phyloP scores from a whole-genome alignment of 2,888 invertebrate genomes.

The Drosophila seclusa region DNA sequence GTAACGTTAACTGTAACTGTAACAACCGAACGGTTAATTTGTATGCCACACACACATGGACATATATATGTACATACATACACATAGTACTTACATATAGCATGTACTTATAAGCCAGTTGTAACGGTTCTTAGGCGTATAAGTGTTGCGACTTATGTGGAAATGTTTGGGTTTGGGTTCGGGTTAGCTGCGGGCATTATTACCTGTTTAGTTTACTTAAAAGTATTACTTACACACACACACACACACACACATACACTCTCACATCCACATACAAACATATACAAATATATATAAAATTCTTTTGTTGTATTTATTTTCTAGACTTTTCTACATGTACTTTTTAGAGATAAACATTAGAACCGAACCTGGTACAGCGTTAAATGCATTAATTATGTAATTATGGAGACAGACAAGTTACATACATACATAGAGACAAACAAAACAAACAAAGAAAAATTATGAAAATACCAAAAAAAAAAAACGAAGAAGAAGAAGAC shows the following conservation, averaged over 20 bases:
- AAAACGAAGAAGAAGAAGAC: constrained; percentile 13
- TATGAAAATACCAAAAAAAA: constrained; percentile 13
- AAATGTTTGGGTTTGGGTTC: constrained; percentile 30
- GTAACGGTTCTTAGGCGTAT: constrained; percentile 71
- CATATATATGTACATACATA: constrained; percentile 36
- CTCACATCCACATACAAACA: constrained; percentile 8
- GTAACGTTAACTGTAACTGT: constrained; percentile 43
- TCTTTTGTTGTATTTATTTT: constrained; percentile 37
- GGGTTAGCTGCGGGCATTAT: constrained; percentile 33
- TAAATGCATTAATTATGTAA: constrained; percentile 50
- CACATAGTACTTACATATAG: constrained; percentile 44
- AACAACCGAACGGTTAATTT: constrained; percentile 21
- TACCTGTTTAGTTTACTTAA: constrained; percentile 40
- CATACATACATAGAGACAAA: constrained; percentile 55
- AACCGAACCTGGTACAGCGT: constrained; percentile 46
- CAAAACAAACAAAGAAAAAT: constrained; percentile 23
- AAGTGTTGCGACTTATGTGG: constrained; percentile 69
- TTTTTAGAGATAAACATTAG: constrained; percentile 66
- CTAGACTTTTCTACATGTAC: constrained; percentile 69
- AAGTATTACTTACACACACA: constrained; percentile 25
- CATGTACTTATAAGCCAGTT: constrained; percentile 62
- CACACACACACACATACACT: constrained; percentile 22
- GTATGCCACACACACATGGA: constrained; percentile 23
- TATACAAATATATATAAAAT: constrained; percentile 14
- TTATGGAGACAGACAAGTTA: constrained; percentile 42